Evolutionary conservation across 2,113 vertebrate genomes (phyloP).

Genomic region (Oncorhynchus gorbuscha): DNA sequence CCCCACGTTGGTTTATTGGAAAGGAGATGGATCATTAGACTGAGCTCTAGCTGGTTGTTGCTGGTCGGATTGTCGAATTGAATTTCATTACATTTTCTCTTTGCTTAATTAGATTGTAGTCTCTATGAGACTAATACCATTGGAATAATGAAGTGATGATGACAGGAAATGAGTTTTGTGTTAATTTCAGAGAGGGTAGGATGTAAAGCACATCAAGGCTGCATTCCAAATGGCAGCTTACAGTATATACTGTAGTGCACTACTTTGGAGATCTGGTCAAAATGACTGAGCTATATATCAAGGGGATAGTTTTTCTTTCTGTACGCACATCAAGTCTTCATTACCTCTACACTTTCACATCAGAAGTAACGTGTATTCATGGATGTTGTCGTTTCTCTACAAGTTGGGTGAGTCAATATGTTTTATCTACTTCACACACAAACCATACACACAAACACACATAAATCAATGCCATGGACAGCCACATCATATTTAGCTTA

Average conservation of each 20-base stretch:
- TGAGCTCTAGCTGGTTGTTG: background rate
- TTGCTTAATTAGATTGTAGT: constrained; percentile 26
- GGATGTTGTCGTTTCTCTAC: too few relatives aligned
- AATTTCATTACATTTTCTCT: constrained; percentile 19
- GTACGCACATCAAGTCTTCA: too few relatives aligned
- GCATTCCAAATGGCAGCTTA: background rate
- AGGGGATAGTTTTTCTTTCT: too few relatives aligned
- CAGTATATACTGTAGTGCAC: background rate
- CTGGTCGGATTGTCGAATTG: constrained; percentile 23
- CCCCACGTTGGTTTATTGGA: constrained; percentile 5
- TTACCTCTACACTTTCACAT: too few relatives aligned
- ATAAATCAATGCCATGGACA: too few relatives aligned
- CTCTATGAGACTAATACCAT: constrained; percentile 6
- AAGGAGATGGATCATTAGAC: constrained; percentile 21
- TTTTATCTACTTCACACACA: too few relatives aligned
- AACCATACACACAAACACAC: too few relatives aligned
- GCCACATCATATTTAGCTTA: too few relatives aligned
- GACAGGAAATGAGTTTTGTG: constrained; percentile 10
- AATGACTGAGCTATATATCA: too few relatives aligned
- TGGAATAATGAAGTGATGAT: constrained; percentile 17
- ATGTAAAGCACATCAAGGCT: background rate
- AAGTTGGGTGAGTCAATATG: too few relatives aligned
- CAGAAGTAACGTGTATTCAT: too few relatives aligned
- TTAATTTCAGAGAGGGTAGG: constrained; percentile 5
- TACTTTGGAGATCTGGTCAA: too few relatives aligned